These are phyloP conservation scores for Colaptes auratus DNA, from an alignment of 2,113 vertebrate species.

Conservation along the genomic window DNA sequence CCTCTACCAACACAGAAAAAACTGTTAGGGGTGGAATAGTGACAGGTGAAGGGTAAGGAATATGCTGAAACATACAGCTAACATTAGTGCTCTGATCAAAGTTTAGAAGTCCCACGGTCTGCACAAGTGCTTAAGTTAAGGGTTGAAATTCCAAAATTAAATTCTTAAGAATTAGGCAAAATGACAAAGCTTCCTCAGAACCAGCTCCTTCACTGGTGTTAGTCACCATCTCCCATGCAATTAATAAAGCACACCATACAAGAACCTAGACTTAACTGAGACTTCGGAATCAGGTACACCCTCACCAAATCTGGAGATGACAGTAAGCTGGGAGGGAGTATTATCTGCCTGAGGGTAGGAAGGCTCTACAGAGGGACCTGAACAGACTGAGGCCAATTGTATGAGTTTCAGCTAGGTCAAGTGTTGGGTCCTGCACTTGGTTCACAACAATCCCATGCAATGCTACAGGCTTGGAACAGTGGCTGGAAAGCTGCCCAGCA, in stretches of 20 bases:
- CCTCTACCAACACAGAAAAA: background rate
- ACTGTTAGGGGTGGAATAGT: background rate
- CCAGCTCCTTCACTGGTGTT: background rate
- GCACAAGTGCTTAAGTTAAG: background rate
- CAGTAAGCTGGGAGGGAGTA: too few species aligned
- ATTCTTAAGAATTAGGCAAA: background rate
- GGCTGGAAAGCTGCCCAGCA: too few species aligned
- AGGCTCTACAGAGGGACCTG: too few species aligned
- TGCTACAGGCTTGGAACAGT: too few species aligned
- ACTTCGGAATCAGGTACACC: too few species aligned
- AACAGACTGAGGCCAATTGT: too few species aligned
- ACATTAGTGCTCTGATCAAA: background rate
- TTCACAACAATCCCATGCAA: too few species aligned
- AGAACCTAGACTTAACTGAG: background rate
- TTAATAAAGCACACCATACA: background rate
- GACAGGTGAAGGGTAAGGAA: background rate
- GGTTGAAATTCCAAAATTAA: background rate
- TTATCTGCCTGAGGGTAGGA: too few species aligned
- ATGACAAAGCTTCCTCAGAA: background rate
- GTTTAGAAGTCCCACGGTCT: background rate
- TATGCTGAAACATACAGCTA: background rate
- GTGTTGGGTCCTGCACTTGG: too few species aligned
- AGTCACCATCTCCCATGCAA: background rate
- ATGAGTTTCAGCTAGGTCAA: too few species aligned
- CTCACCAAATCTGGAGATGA: too few species aligned